phyloP scores from a whole-genome alignment of 1,140 invertebrate species.

The Drosophila watanabei region DNA sequence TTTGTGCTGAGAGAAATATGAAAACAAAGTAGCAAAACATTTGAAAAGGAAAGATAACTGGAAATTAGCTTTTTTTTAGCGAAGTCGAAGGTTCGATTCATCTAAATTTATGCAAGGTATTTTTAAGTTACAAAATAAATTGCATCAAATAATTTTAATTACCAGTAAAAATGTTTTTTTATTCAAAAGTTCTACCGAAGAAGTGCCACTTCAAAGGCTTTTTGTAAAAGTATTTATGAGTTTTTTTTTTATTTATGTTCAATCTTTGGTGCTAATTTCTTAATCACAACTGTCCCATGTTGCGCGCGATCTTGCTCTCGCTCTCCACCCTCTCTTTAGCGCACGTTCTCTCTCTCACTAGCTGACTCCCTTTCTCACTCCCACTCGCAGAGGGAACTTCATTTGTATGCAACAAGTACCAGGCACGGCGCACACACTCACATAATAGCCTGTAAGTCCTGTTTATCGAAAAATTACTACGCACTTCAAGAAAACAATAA shows the following conservation, averaged over 20 bases:
- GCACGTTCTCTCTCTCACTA: neutral
- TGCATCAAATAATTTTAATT: no score
- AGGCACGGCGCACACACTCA: constrained; percentile 16
- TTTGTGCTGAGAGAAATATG: neutral
- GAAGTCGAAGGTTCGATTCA: no score
- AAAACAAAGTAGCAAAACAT: neutral
- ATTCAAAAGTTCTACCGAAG: no score
- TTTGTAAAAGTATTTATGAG: no score
- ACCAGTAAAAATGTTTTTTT: no score
- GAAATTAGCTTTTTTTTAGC: no score
- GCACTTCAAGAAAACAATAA: constrained; percentile 29
- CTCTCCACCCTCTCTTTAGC: neutral
- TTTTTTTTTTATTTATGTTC: neutral
- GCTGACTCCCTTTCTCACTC: constrained; percentile 22
- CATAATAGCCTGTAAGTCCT: constrained; percentile 48
- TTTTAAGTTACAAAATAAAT: no score
- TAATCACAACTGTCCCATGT: constrained; percentile 1
- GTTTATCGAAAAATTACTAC: constrained; percentile 45
- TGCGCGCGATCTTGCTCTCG: constrained; percentile 4
- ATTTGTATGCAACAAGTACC: constrained; percentile 79
- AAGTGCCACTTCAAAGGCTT: no score
- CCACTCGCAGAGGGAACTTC: constrained; percentile 33
- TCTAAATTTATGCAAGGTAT: no score
- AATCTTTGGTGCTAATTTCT: neutral
- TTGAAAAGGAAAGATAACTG: neutral